These are phyloP conservation scores for Odiellus spinosus DNA, from an alignment of 2,888 invertebrate genomes.

Conservation along the genomic window DNA sequence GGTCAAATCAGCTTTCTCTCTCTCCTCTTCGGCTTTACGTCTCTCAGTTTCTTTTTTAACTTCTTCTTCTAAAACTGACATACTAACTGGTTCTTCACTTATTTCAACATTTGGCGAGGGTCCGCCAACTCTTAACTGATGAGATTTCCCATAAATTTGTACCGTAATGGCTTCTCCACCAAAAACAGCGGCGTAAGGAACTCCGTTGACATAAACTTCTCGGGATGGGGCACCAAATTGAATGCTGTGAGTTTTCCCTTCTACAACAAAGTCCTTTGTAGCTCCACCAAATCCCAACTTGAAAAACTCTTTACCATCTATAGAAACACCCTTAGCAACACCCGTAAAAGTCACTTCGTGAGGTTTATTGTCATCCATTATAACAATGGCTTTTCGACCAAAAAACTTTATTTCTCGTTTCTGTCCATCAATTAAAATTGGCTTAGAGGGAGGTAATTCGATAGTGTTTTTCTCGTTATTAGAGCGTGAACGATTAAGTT, in stretches of 20 bases:
- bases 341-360: slow-evolving; percentile 17
- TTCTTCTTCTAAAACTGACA: neutral
- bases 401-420: slow-evolving; percentile 10
- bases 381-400: slow-evolving; percentile 8
- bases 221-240: slow-evolving; percentile 20
- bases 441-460: too few relatives aligned
- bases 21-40: slow-evolving; percentile 1
- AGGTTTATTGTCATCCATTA: slow-evolving; percentile 15
- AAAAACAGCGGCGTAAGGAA: slow-evolving; percentile 82
- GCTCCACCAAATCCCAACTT: too few relatives aligned
- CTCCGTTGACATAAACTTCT: slow-evolving; percentile 38
- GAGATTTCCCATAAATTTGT: slow-evolving; percentile 11
- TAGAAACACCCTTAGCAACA: slow-evolving; percentile 14
- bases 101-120: slow-evolving; percentile 88
- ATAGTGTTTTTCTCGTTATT: too few relatives aligned
- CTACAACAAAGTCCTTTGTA: slow-evolving; percentile 8
- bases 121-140: slow-evolving; percentile 65
- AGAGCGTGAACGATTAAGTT: too few relatives aligned
- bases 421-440: slow-evolving; percentile 7
- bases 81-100: slow-evolving; percentile 46
- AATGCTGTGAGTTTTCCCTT: slow-evolving; percentile 12
- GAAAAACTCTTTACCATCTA: slow-evolving; percentile 10
- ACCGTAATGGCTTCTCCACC: slow-evolving; percentile 70
- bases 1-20: too few relatives aligned
- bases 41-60: slow-evolving; percentile 6